phyloP scores from a whole-genome alignment of 2,113 vertebrate genomes.

The Oryzias woworae region DNA sequence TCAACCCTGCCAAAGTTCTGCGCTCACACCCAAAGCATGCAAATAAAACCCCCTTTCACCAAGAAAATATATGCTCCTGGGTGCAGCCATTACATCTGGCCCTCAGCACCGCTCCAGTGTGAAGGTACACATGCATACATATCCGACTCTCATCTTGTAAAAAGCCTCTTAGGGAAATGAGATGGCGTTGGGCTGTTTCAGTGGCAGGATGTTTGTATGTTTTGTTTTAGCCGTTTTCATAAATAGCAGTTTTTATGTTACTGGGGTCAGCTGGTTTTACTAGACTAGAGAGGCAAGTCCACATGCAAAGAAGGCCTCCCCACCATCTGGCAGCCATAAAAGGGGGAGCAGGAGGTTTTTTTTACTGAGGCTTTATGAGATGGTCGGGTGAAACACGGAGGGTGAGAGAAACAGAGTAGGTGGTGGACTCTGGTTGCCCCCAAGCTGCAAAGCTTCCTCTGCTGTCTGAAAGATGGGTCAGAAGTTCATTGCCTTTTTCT shows the following conservation, averaged over 20 bases:
- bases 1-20: slow-evolving; percentile 66
- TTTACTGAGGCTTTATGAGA: slow-evolving; percentile 74
- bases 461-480: slow-evolving; percentile 76
- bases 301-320: slow-evolving; percentile 75
- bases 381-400: slow-evolving; percentile 70
- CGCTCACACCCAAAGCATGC: slow-evolving; percentile 69
- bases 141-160: slow-evolving; percentile 61
- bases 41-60: slow-evolving; percentile 60
- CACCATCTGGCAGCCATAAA: slow-evolving; percentile 81
- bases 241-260: slow-evolving; percentile 75
- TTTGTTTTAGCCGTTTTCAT: slow-evolving; percentile 74
- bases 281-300: slow-evolving; percentile 78
- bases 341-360: slow-evolving; percentile 74
- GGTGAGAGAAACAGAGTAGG: slow-evolving; percentile 65
- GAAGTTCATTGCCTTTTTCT: slow-evolving; percentile 81
- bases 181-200: slow-evolving; percentile 63
- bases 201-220: slow-evolving; percentile 76
- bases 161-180: slow-evolving; percentile 72
- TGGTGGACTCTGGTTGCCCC: slow-evolving; percentile 78
- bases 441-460: slow-evolving; percentile 71
- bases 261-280: slow-evolving; percentile 79
- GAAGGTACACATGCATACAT: slow-evolving; percentile 29
- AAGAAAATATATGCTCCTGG: slow-evolving; percentile 58
- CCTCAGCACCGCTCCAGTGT: slow-evolving; percentile 29
- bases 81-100: slow-evolving; percentile 65